Evolutionary conservation across 2,888 invertebrate genomes (phyloP).

Genomic region (Lamproptera curius): DNA sequence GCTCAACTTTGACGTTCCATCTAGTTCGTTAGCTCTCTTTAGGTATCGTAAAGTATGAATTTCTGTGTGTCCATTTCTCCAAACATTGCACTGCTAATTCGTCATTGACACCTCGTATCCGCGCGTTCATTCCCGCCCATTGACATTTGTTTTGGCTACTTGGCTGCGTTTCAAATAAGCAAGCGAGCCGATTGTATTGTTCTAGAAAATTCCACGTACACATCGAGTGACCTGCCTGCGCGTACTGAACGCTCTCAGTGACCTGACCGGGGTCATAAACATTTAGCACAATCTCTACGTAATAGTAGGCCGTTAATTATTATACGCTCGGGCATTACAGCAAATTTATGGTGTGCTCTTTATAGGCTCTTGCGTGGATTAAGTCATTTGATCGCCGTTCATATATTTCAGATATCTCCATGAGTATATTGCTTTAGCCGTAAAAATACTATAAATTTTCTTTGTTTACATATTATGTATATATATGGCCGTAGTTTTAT

Average conservation of each 20-base stretch:
- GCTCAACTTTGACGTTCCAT: no score
- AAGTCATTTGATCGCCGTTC: not conserved
- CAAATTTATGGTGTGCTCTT: not conserved
- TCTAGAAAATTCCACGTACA: constrained; percentile 26
- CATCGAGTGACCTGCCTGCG: constrained; percentile 24
- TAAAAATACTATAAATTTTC: no score
- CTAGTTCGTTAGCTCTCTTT: no score
- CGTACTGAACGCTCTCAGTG: no score
- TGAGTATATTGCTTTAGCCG: no score
- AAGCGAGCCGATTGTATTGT: constrained; percentile 30
- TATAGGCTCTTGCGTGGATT: not conserved
- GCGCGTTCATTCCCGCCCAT: constrained; percentile 3
- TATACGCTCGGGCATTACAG: not conserved
- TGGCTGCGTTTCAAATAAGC: constrained; percentile 37
- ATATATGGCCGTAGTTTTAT: not conserved
- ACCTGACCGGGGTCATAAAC: not conserved
- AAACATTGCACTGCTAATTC: constrained; percentile 12
- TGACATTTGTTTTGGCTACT: constrained; percentile 23
- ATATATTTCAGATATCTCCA: no score
- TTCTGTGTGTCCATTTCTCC: no score
- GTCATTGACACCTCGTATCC: constrained; percentile 15
- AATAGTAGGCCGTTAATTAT: not conserved
- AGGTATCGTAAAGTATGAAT: no score
- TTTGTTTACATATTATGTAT: not conserved
- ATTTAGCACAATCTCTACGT: not conserved